Conservation (phyloP, 2,797 vertebrate genomes). For the Molothrus ater region DNA sequence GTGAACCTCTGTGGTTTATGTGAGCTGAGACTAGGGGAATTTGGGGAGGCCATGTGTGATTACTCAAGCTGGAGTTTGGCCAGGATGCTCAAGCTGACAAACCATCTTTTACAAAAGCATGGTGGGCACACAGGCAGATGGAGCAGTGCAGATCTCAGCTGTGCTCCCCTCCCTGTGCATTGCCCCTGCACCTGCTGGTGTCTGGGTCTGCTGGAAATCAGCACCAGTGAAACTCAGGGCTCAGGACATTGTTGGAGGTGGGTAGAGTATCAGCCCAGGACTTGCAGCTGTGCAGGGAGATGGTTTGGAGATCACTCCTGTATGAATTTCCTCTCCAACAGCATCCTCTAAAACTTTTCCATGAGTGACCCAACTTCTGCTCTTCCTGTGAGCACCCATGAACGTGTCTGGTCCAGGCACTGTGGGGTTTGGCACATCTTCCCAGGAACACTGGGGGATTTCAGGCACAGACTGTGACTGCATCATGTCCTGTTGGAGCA, state of each 20-base stretch:
- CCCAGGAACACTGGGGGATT: not conserved
- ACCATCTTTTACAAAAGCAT: not conserved
- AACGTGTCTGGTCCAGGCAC: accelerated
- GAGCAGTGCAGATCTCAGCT: not conserved
- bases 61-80: not conserved
- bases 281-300: accelerated
- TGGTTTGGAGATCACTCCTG: not conserved
- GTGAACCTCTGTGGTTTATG: not conserved
- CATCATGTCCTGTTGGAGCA: not conserved
- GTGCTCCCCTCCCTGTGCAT: not conserved
- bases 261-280: not conserved
- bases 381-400: not conserved
- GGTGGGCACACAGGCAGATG: not conserved
- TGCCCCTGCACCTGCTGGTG: accelerated
- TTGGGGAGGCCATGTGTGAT: not conserved
- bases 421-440: not conserved
- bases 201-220: not conserved
- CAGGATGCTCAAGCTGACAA: not conserved
- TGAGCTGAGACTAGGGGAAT: conserved; percentile 21
- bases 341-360: not conserved
- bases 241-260: not conserved
- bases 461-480: not conserved
- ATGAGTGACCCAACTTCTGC: accelerated
- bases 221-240: not conserved
- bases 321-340: not conserved